Conservation (phyloP, 2,888 invertebrate species). For the Apamea monoglypha region DNA sequence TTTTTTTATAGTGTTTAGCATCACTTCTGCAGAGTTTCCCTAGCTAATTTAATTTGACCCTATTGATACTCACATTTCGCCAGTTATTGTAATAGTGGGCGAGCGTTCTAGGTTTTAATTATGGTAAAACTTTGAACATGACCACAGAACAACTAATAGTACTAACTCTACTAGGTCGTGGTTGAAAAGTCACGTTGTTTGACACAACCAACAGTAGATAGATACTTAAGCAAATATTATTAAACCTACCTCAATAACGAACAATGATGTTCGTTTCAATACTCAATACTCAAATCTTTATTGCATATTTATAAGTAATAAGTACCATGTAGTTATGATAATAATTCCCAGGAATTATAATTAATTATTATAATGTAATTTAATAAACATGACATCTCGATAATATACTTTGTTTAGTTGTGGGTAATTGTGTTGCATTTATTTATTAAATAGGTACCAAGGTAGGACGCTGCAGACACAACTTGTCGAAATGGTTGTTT, state of each 20-base stretch:
- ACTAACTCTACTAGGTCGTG: neutral
- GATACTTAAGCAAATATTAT: neutral
- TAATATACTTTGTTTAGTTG: neutral
- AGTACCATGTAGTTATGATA: slow-evolving; percentile 18
- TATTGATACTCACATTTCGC: neutral
- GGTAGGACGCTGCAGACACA: too few relatives aligned
- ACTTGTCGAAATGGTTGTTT: too few relatives aligned
- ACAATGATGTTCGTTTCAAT: slow-evolving; percentile 27
- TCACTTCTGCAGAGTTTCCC: too few relatives aligned
- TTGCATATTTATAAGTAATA: neutral
- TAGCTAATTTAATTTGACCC: too few relatives aligned
- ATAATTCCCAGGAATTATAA: slow-evolving; percentile 9
- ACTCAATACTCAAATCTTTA: too few relatives aligned
- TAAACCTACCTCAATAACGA: slow-evolving; percentile 46
- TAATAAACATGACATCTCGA: neutral
- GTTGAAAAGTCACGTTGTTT: slow-evolving; percentile 35
- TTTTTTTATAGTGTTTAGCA: too few relatives aligned
- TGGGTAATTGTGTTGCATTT: neutral
- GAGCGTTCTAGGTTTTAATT: neutral
- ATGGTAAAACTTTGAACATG: slow-evolving; percentile 12
- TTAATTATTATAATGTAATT: slow-evolving; percentile 26
- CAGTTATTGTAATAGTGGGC: neutral
- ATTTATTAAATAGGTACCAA: slow-evolving; percentile 1
- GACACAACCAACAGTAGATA: slow-evolving; percentile 2
- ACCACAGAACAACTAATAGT: too few relatives aligned